Percentiles rank a stretch among this genome's conserved stretches.
phyloP scores from a whole-genome alignment of 2,113 vertebrate genomes.

The Clarias magur region DNA sequence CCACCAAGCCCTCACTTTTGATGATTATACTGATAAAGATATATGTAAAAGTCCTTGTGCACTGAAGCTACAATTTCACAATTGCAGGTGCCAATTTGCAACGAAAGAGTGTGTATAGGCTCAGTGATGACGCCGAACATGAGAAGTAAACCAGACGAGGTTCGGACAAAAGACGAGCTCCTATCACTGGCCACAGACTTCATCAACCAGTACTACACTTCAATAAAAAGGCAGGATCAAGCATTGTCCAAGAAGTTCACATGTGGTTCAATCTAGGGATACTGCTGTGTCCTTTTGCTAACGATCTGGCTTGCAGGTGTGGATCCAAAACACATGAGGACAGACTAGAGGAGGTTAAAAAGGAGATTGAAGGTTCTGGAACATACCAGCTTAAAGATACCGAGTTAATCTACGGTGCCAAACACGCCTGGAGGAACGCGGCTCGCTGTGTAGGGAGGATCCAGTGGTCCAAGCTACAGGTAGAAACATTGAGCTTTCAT shows the following conservation, averaged over 20 bases:
- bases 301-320: slow-evolving; percentile 68
- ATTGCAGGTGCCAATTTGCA: slow-evolving; percentile 81
- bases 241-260: not conserved
- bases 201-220: slow-evolving; percentile 95
- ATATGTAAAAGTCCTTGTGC: not conserved
- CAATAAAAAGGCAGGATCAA: slow-evolving; percentile 87
- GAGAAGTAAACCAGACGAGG: slow-evolving; percentile 80
- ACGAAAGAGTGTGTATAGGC: slow-evolving; percentile 84
- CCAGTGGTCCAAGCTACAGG: slow-evolving; percentile 99
- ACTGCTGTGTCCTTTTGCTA: not conserved
- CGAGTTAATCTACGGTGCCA: slow-evolving; percentile 94
- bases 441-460: slow-evolving; percentile 93
- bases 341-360: slow-evolving; percentile 89
- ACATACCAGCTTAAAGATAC: slow-evolving; percentile 95
- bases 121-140: slow-evolving; percentile 85
- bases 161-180: slow-evolving; percentile 80
- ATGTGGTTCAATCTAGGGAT: too few relatives aligned
- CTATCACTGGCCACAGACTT: slow-evolving; percentile 91
- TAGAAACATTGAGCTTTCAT: slow-evolving; percentile 50
- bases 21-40: not conserved
- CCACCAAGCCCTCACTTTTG: not conserved
- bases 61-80: not conserved
- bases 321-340: slow-evolving; percentile 93
- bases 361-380: slow-evolving; percentile 84
- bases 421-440: slow-evolving; percentile 95